phyloP scores from a whole-genome alignment of 2,113 vertebrate genomes.

The Chroicocephalus ridibundus region DNA sequence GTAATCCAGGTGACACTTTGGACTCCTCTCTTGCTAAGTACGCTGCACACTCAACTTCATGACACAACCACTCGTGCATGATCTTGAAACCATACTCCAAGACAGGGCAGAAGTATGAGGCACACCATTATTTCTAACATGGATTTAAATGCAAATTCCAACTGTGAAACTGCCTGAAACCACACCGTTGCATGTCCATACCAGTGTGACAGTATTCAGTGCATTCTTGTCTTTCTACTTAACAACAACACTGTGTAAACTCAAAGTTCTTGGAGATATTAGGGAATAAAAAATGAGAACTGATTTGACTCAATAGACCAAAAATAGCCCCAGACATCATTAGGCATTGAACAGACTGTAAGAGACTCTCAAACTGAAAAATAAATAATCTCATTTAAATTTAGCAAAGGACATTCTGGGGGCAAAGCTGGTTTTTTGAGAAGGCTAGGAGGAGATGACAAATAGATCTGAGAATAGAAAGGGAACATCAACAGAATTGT shows the following conservation, averaged over 20 bases:
- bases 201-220: background rate
- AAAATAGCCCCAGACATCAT: conserved; percentile 32
- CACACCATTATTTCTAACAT: background rate
- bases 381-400: conserved; percentile 28
- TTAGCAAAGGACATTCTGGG: background rate
- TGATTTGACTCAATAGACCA: conserved; percentile 6
- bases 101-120: background rate
- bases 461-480: conserved; percentile 6
- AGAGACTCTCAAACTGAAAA: conserved; percentile 9
- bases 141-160: background rate
- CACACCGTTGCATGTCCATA: background rate
- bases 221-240: background rate
- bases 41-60: background rate
- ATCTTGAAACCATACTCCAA: background rate
- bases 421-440: background rate
- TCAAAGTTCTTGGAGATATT: background rate
- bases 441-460: background rate
- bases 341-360: background rate
- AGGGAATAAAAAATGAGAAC: background rate
- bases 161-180: background rate
- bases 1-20: background rate
- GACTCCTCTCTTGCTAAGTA: background rate
- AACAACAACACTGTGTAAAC: background rate
- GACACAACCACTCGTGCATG: background rate
- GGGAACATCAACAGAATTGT: background rate